phyloP scores from a whole-genome alignment of 1,140 invertebrate species.

The Sarcophaga bullata region DNA sequence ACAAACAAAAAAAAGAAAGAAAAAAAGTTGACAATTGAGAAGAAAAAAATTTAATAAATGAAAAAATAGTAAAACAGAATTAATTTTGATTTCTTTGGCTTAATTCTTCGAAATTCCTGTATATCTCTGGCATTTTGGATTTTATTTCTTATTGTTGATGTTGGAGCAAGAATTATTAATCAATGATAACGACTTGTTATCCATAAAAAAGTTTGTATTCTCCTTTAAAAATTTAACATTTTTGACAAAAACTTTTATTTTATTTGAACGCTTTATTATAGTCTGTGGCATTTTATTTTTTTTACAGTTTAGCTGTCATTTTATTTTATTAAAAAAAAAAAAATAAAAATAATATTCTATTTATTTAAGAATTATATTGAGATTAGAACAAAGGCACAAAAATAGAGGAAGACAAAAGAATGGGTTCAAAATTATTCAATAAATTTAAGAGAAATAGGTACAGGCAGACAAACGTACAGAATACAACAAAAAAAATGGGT shows the following conservation, averaged over 20 bases:
- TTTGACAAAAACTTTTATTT: neutral
- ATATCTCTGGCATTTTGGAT: neutral
- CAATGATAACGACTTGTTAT: constrained; percentile 16
- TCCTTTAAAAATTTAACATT: neutral
- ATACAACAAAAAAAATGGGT: neutral
- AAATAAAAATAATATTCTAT: too few relatives aligned
- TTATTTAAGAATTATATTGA: too few relatives aligned
- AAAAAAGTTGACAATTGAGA: neutral
- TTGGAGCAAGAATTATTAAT: constrained; percentile 21
- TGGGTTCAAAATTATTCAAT: constrained; percentile 18
- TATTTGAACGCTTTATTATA: neutral
- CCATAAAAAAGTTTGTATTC: constrained; percentile 21
- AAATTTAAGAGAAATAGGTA: constrained; percentile 42
- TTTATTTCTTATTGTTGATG: neutral
- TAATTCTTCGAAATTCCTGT: neutral
- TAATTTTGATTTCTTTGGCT: neutral
- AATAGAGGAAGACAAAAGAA: neutral
- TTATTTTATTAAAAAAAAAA: neutral
- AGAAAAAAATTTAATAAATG: neutral
- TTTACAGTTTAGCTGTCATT: neutral
- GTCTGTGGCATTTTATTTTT: constrained; percentile 1
- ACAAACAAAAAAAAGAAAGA: too few relatives aligned
- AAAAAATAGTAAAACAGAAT: constrained; percentile 2
- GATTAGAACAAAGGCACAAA: too few relatives aligned
- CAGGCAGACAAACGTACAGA: neutral